Evolutionary conservation across 2,113 vertebrate species (phyloP).

Genomic region (Marmota flaviventris): DNA sequence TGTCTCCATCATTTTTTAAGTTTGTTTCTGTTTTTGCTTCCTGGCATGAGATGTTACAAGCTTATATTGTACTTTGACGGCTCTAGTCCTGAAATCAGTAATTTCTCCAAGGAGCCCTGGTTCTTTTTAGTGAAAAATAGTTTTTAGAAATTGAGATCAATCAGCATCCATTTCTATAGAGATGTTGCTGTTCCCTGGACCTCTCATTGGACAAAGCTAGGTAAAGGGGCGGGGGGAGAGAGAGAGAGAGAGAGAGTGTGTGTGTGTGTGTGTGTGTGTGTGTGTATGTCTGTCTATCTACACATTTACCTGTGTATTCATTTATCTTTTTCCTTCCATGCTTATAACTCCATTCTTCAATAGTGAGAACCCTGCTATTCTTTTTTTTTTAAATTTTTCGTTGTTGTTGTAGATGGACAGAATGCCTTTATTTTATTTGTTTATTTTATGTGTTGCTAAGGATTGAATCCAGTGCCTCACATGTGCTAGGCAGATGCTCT

Average conservation of each 20-base stretch:
- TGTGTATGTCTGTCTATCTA: neutral
- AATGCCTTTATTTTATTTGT: too few species aligned
- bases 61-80: neutral
- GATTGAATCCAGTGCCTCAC: too few species aligned
- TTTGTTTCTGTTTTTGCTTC: neutral
- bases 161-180: neutral
- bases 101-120: neutral
- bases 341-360: neutral
- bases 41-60: neutral
- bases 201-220: neutral
- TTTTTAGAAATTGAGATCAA: slow-evolving; percentile 25
- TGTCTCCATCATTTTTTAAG: neutral
- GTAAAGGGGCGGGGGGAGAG: too few species aligned
- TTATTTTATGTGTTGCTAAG: too few species aligned
- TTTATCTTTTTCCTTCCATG: neutral
- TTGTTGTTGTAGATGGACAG: too few species aligned
- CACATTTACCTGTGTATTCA: neutral
- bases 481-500: too few species aligned
- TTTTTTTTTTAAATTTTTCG: too few species aligned
- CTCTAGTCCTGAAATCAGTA: neutral
- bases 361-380: neutral
- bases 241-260: too few species aligned
- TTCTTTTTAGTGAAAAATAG: neutral
- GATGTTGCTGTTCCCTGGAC: neutral
- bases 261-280: neutral